A percentile compares a stretch with the other conserved stretches of the same genome.
phyloP scores from a whole-genome alignment of 2,888 invertebrate species.

The Smittia sp. region DNA sequence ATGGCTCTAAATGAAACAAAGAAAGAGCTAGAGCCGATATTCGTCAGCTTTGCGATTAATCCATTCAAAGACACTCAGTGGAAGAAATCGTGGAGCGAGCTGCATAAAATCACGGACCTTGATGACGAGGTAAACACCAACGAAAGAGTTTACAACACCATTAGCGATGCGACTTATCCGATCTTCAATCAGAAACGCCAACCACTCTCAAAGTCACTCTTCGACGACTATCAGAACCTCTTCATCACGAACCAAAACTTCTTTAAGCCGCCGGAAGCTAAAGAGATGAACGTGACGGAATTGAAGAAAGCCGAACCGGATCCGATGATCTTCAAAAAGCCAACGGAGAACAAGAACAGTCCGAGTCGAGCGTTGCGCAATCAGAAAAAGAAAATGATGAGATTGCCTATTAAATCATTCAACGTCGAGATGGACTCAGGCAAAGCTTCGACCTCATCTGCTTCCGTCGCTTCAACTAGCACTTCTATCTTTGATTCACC shows the following conservation, averaged over 20 bases:
- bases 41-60: slow-evolving; percentile 44
- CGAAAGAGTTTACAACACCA: slow-evolving; percentile 62
- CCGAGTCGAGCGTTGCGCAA: slow-evolving; percentile 18
- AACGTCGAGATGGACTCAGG: slow-evolving; percentile 52
- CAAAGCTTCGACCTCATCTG: slow-evolving; percentile 40
- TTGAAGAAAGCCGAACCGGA: not conserved
- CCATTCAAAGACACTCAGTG: slow-evolving; percentile 54
- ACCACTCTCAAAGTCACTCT: slow-evolving; percentile 69
- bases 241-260: not conserved
- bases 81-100: slow-evolving; percentile 56
- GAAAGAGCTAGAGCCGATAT: slow-evolving; percentile 25
- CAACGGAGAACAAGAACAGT: slow-evolving; percentile 45
- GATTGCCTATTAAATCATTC: slow-evolving; percentile 70
- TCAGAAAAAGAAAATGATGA: slow-evolving; percentile 56
- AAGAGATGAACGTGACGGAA: not conserved
- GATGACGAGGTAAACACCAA: slow-evolving; percentile 48
- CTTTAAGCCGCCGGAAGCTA: not conserved
- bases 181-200: slow-evolving; percentile 72
- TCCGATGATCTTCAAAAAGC: slow-evolving; percentile 27
- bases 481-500: slow-evolving; percentile 48
- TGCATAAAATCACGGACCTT: slow-evolving; percentile 50
- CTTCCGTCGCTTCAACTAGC: not conserved
- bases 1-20: not conserved
- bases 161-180: slow-evolving; percentile 76
- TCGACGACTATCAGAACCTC: slow-evolving; percentile 61